Evolutionary conservation across 2,888 invertebrate genomes (phyloP).

Genomic region (Pristionchus entomophagus): DNA sequence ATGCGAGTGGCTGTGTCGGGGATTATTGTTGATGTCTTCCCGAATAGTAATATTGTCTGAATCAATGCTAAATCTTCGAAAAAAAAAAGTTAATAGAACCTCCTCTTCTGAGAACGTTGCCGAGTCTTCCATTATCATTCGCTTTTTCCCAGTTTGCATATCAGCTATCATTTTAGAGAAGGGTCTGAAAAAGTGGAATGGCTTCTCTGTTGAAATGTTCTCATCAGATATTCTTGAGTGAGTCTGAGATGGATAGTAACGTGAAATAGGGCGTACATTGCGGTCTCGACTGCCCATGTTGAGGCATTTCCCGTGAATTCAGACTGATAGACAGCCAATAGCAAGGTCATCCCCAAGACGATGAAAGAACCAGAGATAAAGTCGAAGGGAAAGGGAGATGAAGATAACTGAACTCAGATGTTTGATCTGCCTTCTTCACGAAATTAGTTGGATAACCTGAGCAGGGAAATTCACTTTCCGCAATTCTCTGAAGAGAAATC

Average conservation of each 20-base stretch:
- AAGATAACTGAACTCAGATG: neutral
- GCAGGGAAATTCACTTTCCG: neutral
- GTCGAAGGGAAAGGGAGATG: neutral
- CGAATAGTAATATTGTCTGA: neutral
- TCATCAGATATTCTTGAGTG: no score
- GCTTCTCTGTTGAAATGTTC: neutral
- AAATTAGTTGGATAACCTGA: neutral
- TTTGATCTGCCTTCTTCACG: neutral
- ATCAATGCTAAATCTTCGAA: neutral
- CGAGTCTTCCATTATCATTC: neutral
- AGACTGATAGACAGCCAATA: neutral
- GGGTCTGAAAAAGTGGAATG: neutral
- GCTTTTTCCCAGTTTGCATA: neutral
- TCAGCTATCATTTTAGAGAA: neutral
- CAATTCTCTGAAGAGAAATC: neutral
- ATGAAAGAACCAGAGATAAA: neutral
- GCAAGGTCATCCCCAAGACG: neutral
- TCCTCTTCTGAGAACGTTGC: no score
- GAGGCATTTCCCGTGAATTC: neutral
- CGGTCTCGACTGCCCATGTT: neutral
- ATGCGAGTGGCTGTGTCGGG: neutral
- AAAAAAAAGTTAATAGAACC: no score
- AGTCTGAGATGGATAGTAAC: no score
- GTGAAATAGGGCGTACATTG: no score
- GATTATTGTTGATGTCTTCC: neutral